A percentile compares a stretch with the other conserved stretches of the same genome.
Evolutionary conservation across 2,888 invertebrate genomes (phyloP).

Genomic region (Epinotia ramella): DNA sequence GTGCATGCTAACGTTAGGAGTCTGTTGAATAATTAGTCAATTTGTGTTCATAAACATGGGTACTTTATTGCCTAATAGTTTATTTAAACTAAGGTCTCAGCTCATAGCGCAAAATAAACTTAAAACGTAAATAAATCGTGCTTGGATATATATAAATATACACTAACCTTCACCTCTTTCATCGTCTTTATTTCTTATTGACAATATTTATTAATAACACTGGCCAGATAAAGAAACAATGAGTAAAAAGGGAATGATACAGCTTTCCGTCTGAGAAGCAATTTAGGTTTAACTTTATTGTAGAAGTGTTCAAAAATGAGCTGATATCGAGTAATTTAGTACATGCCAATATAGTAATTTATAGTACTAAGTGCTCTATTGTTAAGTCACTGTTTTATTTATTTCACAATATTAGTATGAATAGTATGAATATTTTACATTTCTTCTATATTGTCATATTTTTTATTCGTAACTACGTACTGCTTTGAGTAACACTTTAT

Average conservation of each 20-base stretch:
- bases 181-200: constrained; percentile 16
- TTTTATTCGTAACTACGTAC: no score
- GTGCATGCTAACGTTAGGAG: not conserved
- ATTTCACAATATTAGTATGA: no score
- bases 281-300: constrained; percentile 1
- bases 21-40: not conserved
- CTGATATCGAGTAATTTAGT: not conserved
- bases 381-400: not conserved
- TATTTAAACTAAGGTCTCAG: not conserved
- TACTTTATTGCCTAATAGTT: constrained; percentile 6
- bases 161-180: constrained; percentile 17
- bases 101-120: constrained; percentile 3
- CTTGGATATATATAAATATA: constrained; percentile 7
- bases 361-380: not conserved
- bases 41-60: not conserved
- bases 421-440: no score
- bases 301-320: constrained; percentile 1
- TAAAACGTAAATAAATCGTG: constrained; percentile 7
- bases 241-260: not conserved
- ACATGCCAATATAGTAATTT: not conserved
- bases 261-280: constrained; percentile 1
- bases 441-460: no score
- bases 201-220: no score
- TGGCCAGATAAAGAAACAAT: constrained; percentile 4
- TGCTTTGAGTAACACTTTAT: not conserved